Evolutionary conservation across 2,797 vertebrate species (phyloP), one percentile per base, ranked within the genome.

Genomic region (Hyperoplus immaculatus): DNA sequence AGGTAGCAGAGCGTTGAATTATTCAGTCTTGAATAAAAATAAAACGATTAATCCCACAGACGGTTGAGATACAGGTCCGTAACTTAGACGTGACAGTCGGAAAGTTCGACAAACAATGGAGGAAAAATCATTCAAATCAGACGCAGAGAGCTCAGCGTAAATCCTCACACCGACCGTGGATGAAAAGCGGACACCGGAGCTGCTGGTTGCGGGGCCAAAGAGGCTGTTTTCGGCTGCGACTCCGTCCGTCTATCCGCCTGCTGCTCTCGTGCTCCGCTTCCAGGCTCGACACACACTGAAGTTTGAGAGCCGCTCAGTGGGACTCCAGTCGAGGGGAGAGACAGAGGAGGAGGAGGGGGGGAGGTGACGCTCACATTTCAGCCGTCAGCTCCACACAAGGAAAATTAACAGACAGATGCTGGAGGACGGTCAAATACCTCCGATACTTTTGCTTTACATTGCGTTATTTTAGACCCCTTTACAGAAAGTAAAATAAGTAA

Each of bases 251-350:
- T 61, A 66, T 57, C 18, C 15, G 69, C 72, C 85, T 78, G 68
- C 61, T 21, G 77, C 73, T 84, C 79, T 75, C 72, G 83, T 82
- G 84, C 91, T 90, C 88, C 62, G 88, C 90, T 60, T 76, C 80
- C 85, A 76, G 88, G 51, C 83, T 92, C 86, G 58, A 91, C 85
- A 93, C 91, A 91, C 85, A 93, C 91, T 95, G 89, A 93, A 94
- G 94, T 94, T 91, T 86, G 85, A 80, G 87, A 93, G 91, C 85
- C 82, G 91, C 88, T 85, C 86, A 83, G 87, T 59, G 85, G 84
- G 88, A 84, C 81, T 93, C 85, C 74, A 87, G 87, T 75, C 75
- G 15, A 60, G 62, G 79, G 76, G 72, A 65, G 85, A 75, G 75
- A 82, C 73, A 45, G 45, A 15, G 76, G 75, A 46, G 79, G 78